phyloP scores from a whole-genome alignment of 1,140 invertebrate genomes.

The Lasaia peninsularis region DNA sequence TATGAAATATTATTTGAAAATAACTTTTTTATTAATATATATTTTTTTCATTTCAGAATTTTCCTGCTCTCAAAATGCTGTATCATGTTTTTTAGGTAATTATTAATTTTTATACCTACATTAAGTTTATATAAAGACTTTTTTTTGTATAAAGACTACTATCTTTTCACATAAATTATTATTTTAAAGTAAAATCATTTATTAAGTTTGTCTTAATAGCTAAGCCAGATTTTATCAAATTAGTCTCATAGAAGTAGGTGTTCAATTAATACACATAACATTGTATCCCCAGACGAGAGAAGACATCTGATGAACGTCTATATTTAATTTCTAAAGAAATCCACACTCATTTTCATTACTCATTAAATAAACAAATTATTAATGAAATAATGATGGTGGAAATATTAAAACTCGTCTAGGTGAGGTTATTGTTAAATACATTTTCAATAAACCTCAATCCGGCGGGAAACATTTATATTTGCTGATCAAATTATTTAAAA shows the following conservation, averaged over 20 bases:
- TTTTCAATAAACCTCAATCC: constrained; percentile 69
- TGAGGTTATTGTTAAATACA: constrained; percentile 62
- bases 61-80: not conserved
- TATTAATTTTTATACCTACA: too few species aligned
- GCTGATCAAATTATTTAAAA: not conserved
- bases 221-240: too few species aligned
- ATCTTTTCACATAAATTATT: too few species aligned
- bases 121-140: too few species aligned
- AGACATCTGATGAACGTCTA: too few species aligned
- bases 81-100: not conserved
- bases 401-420: constrained; percentile 63
- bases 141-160: too few species aligned
- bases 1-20: not conserved
- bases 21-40: not conserved
- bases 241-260: too few species aligned
- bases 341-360: constrained; percentile 14
- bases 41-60: constrained; percentile 17
- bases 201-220: too few species aligned
- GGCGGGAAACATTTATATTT: constrained; percentile 47
- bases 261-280: too few species aligned
- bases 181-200: too few species aligned
- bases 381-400: constrained; percentile 57
- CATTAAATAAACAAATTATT: constrained; percentile 35
- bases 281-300: too few species aligned
- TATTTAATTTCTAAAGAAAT: not conserved